These are phyloP conservation scores for Lepeophtheirus salmonis DNA, from an alignment of 1,140 invertebrate genomes.

Conservation along the genomic window DNA sequence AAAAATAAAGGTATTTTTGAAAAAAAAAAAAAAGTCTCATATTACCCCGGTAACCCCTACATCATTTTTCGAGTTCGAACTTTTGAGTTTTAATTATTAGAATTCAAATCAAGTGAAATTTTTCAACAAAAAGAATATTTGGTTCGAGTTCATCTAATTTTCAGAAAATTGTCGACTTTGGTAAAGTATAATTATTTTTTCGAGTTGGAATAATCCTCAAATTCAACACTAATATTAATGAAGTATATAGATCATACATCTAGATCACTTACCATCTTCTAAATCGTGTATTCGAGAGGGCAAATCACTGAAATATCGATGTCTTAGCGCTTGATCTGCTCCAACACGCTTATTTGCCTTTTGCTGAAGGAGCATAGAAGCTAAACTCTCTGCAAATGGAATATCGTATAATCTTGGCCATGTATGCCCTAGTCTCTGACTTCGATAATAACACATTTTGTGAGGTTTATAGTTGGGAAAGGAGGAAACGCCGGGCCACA, in stretches of 20 bases:
- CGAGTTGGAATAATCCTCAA: neutral
- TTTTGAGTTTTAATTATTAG: no score
- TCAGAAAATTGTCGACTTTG: no score
- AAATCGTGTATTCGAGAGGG: conserved; percentile 71
- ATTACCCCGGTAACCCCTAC: no score
- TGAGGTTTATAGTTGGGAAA: conserved; percentile 66
- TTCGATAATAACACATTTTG: conserved; percentile 51
- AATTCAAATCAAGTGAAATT: no score
- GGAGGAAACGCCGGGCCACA: conserved; percentile 67
- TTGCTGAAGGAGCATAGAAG: conserved; percentile 52
- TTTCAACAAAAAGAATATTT: no score
- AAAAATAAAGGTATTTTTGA: no score
- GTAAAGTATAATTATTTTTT: conserved; percentile 13
- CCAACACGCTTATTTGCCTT: conserved; percentile 40
- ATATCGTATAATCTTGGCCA: conserved; percentile 74
- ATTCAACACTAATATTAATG: conserved; percentile 5
- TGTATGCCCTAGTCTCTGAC: conserved; percentile 55
- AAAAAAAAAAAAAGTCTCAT: no score
- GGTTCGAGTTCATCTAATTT: conserved; percentile 17
- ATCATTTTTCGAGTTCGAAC: no score
- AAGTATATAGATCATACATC: neutral
- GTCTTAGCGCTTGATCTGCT: conserved; percentile 63
- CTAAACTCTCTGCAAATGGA: conserved; percentile 66
- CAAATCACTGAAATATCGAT: conserved; percentile 72
- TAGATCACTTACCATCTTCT: conserved; percentile 63